Percentiles rank a stretch among this genome's conserved stretches.
These are phyloP conservation scores for Mus minutoides DNA, from an alignment of 2,797 vertebrate genomes.

Conservation along the genomic window DNA sequence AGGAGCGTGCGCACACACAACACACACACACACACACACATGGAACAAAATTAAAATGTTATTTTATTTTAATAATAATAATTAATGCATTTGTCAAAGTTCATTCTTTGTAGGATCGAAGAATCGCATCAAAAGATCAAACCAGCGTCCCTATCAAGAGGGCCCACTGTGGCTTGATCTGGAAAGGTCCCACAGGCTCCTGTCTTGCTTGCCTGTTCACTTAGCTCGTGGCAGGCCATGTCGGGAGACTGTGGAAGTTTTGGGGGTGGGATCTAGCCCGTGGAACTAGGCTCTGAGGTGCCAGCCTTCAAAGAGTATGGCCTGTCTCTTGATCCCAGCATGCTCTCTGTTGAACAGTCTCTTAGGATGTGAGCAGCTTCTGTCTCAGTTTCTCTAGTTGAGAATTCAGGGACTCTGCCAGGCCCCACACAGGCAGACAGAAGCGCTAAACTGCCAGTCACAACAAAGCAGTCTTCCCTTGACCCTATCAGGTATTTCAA, in stretches of 20 bases:
- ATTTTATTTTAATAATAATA: not conserved
- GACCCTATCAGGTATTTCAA: not conserved
- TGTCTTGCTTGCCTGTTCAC: not conserved
- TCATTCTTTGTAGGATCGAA: not conserved
- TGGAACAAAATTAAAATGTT: not conserved
- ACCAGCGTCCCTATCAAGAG: constrained; percentile 3
- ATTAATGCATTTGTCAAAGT: constrained; percentile 7
- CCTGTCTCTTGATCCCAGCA: not conserved
- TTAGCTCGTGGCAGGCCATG: accelerated
- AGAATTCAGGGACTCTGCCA: not conserved
- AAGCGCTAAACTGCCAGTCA: not conserved
- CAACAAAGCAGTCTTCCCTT: not conserved
- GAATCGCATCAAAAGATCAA: not conserved
- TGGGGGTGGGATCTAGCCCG: not conserved
- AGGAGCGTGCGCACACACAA: accelerated
- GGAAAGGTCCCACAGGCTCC: not conserved
- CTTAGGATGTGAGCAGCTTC: not conserved
- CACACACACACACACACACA: not conserved
- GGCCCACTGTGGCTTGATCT: not conserved
- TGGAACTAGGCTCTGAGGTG: not conserved
- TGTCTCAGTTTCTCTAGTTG: not conserved
- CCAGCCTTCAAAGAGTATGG: not conserved
- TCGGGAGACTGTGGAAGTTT: not conserved
- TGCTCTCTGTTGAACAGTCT: not conserved
- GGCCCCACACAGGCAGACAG: not conserved